phyloP scores from a whole-genome alignment of 37 sponge, comb jelly and placozoan species.

The Axinella damicornis region DNA sequence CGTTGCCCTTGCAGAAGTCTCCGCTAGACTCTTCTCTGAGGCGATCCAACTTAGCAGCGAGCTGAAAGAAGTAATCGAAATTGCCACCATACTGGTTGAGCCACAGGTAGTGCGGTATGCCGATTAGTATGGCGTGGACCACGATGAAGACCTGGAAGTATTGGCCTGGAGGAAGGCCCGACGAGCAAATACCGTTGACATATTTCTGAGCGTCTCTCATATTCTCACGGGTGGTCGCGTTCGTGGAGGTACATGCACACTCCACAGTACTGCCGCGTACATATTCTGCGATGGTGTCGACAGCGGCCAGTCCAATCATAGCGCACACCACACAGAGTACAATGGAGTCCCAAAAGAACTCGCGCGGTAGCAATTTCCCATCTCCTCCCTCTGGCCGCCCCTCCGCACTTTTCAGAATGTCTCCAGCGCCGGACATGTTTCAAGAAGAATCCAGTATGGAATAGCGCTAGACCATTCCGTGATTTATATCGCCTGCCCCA shows the following conservation, averaged over 20 bases:
- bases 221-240: neutral
- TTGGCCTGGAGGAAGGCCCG: slow-evolving; percentile 37
- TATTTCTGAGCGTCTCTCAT: slow-evolving; percentile 19
- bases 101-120: slow-evolving; percentile 72
- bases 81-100: slow-evolving; percentile 46
- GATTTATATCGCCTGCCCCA: too few species aligned
- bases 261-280: slow-evolving; percentile 38
- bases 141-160: slow-evolving; percentile 58
- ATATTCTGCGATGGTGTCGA: slow-evolving; percentile 62
- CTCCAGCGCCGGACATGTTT: too few species aligned
- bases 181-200: slow-evolving; percentile 50
- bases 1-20: slow-evolving; percentile 37
- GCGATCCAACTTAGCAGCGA: slow-evolving; percentile 45
- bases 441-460: too few species aligned
- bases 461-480: too few species aligned
- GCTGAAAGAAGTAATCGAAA: slow-evolving; percentile 63
- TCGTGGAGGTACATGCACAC: neutral
- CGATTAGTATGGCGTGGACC: slow-evolving; percentile 56
- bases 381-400: slow-evolving; percentile 23
- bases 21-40: slow-evolving; percentile 59
- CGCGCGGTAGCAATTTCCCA: slow-evolving; percentile 12
- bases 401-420: slow-evolving; percentile 18
- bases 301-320: slow-evolving; percentile 46
- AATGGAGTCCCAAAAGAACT: slow-evolving; percentile 78
- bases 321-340: slow-evolving; percentile 60